Evolutionary conservation across 2,797 vertebrate genomes (phyloP).

Genomic region (Natrix natrix): DNA sequence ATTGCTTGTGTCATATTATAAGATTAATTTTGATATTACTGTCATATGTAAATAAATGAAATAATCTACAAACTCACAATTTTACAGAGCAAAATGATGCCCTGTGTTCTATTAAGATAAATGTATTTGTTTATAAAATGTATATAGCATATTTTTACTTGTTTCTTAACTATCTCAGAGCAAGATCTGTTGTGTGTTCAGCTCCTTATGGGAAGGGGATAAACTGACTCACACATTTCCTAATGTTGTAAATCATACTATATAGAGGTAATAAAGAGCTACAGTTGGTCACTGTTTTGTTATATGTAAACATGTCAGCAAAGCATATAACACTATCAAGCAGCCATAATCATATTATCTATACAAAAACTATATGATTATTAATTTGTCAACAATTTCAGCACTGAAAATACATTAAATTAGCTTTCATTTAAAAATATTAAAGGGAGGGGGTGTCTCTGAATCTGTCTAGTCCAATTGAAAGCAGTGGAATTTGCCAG

Average conservation of each 20-base stretch:
- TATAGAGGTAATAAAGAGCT: neutral
- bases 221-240: neutral
- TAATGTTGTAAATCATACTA: neutral
- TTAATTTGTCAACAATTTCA: conserved; percentile 27
- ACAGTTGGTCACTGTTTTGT: neutral
- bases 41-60: neutral
- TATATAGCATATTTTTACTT: neutral
- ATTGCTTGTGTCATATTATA: neutral
- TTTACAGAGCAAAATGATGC: neutral
- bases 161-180: neutral
- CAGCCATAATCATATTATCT: neutral
- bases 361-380: neutral
- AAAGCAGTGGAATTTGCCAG: neutral
- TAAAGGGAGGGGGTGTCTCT: neutral
- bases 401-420: neutral
- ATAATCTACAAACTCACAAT: neutral
- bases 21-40: neutral
- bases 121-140: neutral
- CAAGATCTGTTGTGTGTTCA: neutral
- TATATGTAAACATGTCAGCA: neutral
- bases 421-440: neutral
- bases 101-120: neutral
- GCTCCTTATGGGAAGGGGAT: neutral
- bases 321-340: neutral
- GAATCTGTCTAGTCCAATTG: conserved; percentile 1